Evolutionary conservation across 1,140 invertebrate species (phyloP).

Genomic region (Drosophila nigrodunni): DNA sequence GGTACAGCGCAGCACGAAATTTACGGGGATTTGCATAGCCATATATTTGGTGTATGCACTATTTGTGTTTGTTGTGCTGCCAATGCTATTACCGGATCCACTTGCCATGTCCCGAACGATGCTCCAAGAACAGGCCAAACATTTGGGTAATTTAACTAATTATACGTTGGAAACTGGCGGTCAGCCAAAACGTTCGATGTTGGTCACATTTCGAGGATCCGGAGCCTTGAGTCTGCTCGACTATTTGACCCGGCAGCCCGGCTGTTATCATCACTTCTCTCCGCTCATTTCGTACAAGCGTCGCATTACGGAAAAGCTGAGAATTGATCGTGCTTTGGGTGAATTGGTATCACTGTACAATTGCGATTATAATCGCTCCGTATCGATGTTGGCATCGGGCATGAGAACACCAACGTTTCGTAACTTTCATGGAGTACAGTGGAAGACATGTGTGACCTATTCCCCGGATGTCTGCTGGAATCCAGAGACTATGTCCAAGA

Average conservation of each 20-base stretch:
- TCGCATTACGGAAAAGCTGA: not conserved
- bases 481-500: constrained; percentile 31
- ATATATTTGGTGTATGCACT: constrained; percentile 56
- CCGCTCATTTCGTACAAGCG: constrained; percentile 45
- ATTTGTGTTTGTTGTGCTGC: constrained; percentile 58
- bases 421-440: constrained; percentile 62
- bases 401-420: constrained; percentile 37
- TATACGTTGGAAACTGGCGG: constrained; percentile 55
- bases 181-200: constrained; percentile 50
- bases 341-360: constrained; percentile 44
- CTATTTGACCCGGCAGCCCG: constrained; percentile 48
- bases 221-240: constrained; percentile 55
- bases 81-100: constrained; percentile 51
- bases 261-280: constrained; percentile 64
- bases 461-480: constrained; percentile 50
- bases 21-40: constrained; percentile 51
- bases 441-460: constrained; percentile 45
- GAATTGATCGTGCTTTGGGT: constrained; percentile 10
- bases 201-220: constrained; percentile 65
- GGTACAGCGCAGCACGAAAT: constrained; percentile 51
- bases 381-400: constrained; percentile 49
- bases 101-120: constrained; percentile 41
- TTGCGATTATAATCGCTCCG: constrained; percentile 58
- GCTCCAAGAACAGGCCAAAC: constrained; percentile 19
- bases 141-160: constrained; percentile 50